A percentile compares a stretch with the other conserved stretches of the same genome.
Conservation (phyloP, 1,140 invertebrate species). For the Armadillidium nasatum region DNA sequence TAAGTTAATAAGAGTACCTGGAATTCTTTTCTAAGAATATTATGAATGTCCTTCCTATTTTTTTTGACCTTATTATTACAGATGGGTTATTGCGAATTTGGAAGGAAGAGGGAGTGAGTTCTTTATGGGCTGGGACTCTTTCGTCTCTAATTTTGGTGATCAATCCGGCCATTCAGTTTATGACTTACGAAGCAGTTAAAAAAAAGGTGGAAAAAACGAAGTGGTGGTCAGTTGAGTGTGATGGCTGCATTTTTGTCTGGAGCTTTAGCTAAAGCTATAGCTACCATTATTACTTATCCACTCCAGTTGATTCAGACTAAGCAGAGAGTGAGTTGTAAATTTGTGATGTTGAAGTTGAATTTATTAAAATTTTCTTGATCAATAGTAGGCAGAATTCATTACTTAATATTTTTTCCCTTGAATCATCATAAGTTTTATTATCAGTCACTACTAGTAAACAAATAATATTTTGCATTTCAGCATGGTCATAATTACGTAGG, state of each 20-base stretch:
- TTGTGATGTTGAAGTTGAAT: too few relatives aligned
- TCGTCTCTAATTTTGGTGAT: slow-evolving; percentile 77
- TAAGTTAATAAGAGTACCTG: too few relatives aligned
- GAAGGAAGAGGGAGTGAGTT: slow-evolving; percentile 63
- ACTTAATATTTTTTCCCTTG: too few relatives aligned
- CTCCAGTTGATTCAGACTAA: slow-evolving; percentile 80
- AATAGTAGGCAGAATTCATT: too few relatives aligned
- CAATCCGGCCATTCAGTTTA: slow-evolving; percentile 87
- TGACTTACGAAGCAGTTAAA: slow-evolving; percentile 82
- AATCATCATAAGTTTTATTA: too few relatives aligned
- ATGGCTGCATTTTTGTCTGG: slow-evolving; percentile 62
- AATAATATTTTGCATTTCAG: slow-evolving; percentile 47
- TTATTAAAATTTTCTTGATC: too few relatives aligned
- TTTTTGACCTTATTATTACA: slow-evolving; percentile 39
- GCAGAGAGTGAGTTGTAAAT: slow-evolving; percentile 57
- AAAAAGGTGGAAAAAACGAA: slow-evolving; percentile 51
- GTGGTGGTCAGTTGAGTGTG: slow-evolving; percentile 45
- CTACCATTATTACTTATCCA: slow-evolving; percentile 80
- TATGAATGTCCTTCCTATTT: too few relatives aligned
- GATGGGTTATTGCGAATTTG: slow-evolving; percentile 66
- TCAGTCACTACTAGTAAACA: too few relatives aligned
- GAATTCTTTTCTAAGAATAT: too few relatives aligned
- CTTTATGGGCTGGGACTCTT: slow-evolving; percentile 73
- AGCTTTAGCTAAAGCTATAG: slow-evolving; percentile 72
- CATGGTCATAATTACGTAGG: slow-evolving; percentile 54